Percentiles rank a stretch among this genome's conserved stretches.
Evolutionary conservation across 2,888 invertebrate genomes (phyloP).

Genomic region (Synergus umbraculus): DNA sequence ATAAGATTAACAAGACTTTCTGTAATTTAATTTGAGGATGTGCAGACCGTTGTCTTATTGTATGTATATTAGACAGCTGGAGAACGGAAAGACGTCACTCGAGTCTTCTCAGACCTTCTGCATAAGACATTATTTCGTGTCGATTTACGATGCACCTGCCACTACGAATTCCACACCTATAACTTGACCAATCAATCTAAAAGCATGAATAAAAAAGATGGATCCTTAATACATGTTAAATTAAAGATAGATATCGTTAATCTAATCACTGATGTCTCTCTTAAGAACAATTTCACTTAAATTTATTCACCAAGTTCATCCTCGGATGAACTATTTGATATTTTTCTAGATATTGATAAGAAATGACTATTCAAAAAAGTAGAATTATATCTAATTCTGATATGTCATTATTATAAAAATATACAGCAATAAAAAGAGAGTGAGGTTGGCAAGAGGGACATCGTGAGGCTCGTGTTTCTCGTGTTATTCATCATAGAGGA

Average conservation of each 20-base stretch:
- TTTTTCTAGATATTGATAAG: too few relatives aligned
- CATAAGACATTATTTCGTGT: slow-evolving; percentile 52
- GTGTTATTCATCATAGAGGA: slow-evolving; percentile 56
- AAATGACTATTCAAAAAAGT: background rate
- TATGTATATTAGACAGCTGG: slow-evolving; percentile 75
- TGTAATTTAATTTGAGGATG: slow-evolving; percentile 12
- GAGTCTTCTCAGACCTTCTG: slow-evolving; percentile 14
- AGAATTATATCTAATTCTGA: background rate
- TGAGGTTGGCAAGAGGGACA: slow-evolving; percentile 24
- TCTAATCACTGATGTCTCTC: too few relatives aligned
- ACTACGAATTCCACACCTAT: slow-evolving; percentile 26
- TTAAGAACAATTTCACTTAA: too few relatives aligned
- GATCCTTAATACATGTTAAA: too few relatives aligned
- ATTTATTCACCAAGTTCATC: too few relatives aligned
- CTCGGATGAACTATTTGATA: too few relatives aligned
- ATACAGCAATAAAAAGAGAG: background rate
- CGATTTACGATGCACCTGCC: slow-evolving; percentile 60
- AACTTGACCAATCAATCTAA: slow-evolving; percentile 15
- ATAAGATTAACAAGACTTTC: background rate
- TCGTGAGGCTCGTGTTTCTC: slow-evolving; percentile 51
- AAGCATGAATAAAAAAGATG: background rate
- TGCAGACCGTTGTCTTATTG: slow-evolving; percentile 61
- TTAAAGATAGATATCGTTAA: background rate
- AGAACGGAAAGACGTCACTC: slow-evolving; percentile 51
- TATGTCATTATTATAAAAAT: background rate